Conservation (phyloP, 2,113 vertebrate genomes). For the Quiscalus mexicanus region DNA sequence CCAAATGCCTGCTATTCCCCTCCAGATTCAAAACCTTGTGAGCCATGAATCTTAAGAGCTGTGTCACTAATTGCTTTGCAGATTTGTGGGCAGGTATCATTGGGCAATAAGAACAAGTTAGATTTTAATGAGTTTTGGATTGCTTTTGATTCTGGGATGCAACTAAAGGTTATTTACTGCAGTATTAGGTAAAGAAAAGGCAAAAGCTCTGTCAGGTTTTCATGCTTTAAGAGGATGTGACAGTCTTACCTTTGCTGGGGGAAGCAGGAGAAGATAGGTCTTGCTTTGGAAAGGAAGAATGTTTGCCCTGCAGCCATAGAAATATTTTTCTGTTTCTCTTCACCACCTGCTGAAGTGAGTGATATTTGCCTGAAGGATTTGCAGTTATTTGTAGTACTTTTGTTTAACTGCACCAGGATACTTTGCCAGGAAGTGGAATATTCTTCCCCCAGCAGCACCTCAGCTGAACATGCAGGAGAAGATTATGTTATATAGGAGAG, state of each 20-base stretch:
- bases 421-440: neutral
- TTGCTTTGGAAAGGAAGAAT: conserved; percentile 38
- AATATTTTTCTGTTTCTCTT: neutral
- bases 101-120: neutral
- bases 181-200: neutral
- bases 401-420: neutral
- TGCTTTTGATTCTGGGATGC: neutral
- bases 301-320: conserved; percentile 55
- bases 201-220: conserved; percentile 6
- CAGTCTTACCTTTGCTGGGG: conserved; percentile 19
- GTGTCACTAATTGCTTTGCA: neutral
- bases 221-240: conserved; percentile 48
- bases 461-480: neutral
- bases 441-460: neutral
- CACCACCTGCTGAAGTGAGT: conserved; percentile 54
- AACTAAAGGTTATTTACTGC: neutral
- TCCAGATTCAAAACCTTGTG: neutral
- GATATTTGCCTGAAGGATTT: conserved; percentile 51
- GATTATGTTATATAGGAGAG: neutral
- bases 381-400: neutral
- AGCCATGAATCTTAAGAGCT: neutral
- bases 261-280: conserved; percentile 30
- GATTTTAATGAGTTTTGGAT: neutral
- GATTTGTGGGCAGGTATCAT: neutral
- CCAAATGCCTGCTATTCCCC: neutral